Evolutionary conservation across 1,140 invertebrate genomes (phyloP), one percentile per base, ranked within the genome.

Genomic region (Lepidurus couesii): DNA sequence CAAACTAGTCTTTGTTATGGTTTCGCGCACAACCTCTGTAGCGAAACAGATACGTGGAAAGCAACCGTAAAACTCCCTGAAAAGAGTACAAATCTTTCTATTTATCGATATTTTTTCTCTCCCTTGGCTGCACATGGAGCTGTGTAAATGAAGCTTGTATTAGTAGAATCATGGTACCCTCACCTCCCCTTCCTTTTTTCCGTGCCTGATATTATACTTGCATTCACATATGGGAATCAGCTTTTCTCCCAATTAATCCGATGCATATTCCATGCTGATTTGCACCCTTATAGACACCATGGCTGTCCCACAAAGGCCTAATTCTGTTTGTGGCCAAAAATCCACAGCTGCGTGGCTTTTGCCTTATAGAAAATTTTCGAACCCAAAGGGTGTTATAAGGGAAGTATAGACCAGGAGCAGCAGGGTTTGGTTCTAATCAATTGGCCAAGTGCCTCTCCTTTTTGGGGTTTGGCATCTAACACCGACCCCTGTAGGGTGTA

Each of bases 231-330:
- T 65, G 53, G 53, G 45, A 65, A 65, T 65, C 53, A 21, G 53
- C 53, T 65, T 65, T 65, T 65, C 53, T 65, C 53, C 53, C 53
- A 65, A 65, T 65, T 65, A 65, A 65, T 65, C 53, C 53, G 53
- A 13, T 65, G 53, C 53, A 65, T 65, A 65, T 65, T 65, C 53
- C 53, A 65, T 65, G 53, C 53, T 65, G 53, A 65, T 65, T 65
- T 65, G 53, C n/a, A 65, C 53, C 53, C 53, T 65, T 65, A 65
- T 65, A 16, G 53, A 65, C 53, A 65, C 53, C 53, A n/a, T 65
- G 53, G 53, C 21, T 65, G 13, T 65, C n/a, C 53, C 53, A 65
- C 53, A 13, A 16, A 65, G 21, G 53, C 16, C 53, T 65, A 65
- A 65, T 65, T 65, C 53, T 65, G 53, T 65, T 65, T 65, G 53